A percentile compares a stretch with the other conserved stretches of the same genome.
These are phyloP conservation scores for Pollachius pollachius DNA, from an alignment of 2,113 vertebrate genomes.

Conservation along the genomic window DNA sequence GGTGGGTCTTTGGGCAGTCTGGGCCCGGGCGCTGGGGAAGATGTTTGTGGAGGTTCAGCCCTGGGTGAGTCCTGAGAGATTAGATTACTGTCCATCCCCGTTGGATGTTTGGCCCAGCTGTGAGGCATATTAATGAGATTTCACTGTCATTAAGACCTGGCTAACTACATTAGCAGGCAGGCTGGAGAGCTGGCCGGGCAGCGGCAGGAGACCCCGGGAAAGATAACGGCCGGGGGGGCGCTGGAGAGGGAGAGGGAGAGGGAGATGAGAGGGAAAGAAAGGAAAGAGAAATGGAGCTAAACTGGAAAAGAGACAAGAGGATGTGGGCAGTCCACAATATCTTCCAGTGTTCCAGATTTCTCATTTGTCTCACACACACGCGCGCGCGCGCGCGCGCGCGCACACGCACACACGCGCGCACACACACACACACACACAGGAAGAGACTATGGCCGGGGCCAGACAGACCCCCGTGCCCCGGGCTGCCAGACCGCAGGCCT, in stretches of 20 bases:
- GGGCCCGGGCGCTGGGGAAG: slow-evolving; percentile 35
- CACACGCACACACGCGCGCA: slow-evolving; percentile 16
- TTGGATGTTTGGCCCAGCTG: slow-evolving; percentile 69
- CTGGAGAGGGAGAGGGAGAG: background rate
- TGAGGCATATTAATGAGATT: slow-evolving; percentile 78
- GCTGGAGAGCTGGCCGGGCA: slow-evolving; percentile 43
- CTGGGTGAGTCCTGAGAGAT: slow-evolving; percentile 70
- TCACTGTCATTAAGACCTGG: slow-evolving; percentile 66
- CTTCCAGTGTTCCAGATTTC: slow-evolving; percentile 34
- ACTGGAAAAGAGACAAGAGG: slow-evolving; percentile 9
- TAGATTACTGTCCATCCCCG: slow-evolving; percentile 69
- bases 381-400: background rate
- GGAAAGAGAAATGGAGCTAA: slow-evolving; percentile 20
- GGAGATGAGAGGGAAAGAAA: slow-evolving; percentile 9
- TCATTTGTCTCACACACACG: slow-evolving; percentile 9
- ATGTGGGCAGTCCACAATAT: slow-evolving; percentile 27
- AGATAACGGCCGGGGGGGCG: slow-evolving; percentile 28
- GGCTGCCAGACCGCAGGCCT: slow-evolving; percentile 31
- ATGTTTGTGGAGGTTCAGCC: slow-evolving; percentile 65
- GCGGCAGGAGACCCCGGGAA: slow-evolving; percentile 35
- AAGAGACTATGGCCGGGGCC: slow-evolving; percentile 30
- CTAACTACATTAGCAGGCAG: slow-evolving; percentile 69
- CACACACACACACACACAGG: slow-evolving; percentile 5
- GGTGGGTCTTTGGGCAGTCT: slow-evolving; percentile 46
- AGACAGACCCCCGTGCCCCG: slow-evolving; percentile 48